Evolutionary conservation across 2,797 vertebrate species (phyloP), one percentile per base, ranked within the genome.

Genomic region (Labeo calbasu): DNA sequence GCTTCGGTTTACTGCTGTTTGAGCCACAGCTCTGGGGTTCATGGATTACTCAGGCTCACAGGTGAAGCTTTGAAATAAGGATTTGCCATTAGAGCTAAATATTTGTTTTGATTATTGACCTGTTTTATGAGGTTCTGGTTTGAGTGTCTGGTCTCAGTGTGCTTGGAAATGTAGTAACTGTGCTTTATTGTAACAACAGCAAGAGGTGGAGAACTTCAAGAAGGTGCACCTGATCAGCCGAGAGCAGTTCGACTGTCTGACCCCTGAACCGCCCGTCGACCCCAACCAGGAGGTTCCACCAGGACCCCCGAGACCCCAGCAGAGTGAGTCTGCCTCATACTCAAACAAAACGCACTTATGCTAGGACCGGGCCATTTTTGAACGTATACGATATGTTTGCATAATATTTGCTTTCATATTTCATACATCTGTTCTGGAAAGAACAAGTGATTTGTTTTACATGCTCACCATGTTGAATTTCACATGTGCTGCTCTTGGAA

Each of bases 171-270:
- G 40, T 25, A 81, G 25, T 79, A 36, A 50, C 23, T 71, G 9
- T 69, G 11, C 43, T 78, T 1, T 15, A 8, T 83, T 23, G 2
- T 12, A 46, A 70, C 91, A 85, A 85, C 93, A 99, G 98, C 98
- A 99, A 97, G 98, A 99, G 91, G 98, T 99, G 73, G 98, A 99
- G 95, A 99, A 99, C 94, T 99, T 99, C 93, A 99, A 99, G 94
- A 99, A 99, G 89, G 97, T 99, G 88, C 98, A 99, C 83, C 96
- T 99, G 95, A 99, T 99, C 93, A 99, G 94, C 90, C 94, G 98
- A 19, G 98, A 99, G 87, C 91, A 99, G 93, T 99, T 99, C n/a
- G 96, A 98, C 90, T 98, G 97, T 63, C 92, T 99, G 93, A 99
- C 98, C 23, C 98, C 98, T 0, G 98, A 99, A 83, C 98, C 98